Percentiles rank a stretch among this genome's conserved stretches.
These are phyloP conservation scores for Hypotaenidia okinawae DNA, from an alignment of 2,797 vertebrate genomes.

Conservation along the genomic window DNA sequence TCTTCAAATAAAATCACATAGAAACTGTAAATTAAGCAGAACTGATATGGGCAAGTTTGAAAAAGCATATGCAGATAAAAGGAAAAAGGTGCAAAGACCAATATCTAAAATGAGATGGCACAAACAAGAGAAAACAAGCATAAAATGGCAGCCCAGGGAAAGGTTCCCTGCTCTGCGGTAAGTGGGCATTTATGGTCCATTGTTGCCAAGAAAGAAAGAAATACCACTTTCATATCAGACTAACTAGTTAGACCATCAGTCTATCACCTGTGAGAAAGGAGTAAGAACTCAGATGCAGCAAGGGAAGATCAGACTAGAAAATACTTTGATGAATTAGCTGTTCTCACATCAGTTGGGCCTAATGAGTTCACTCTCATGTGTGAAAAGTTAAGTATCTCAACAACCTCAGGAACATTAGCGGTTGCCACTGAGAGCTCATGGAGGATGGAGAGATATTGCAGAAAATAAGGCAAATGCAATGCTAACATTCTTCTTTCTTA, in stretches of 20 bases:
- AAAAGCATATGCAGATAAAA: not conserved
- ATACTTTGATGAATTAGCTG: not conserved
- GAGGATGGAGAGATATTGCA: not conserved
- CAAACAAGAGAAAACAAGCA: not conserved
- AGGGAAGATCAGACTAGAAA: not conserved
- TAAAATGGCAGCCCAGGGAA: not conserved
- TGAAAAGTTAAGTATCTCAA: not conserved
- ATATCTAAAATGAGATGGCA: not conserved
- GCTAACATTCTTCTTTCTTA: not conserved
- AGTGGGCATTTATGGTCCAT: fast-evolving
- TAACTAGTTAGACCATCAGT: not conserved
- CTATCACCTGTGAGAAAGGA: not conserved
- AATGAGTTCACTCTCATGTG: not conserved
- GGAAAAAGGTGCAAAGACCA: not conserved
- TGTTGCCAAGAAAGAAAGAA: not conserved
- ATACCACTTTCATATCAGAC: not conserved
- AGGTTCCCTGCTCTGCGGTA: not conserved
- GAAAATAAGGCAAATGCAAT: not conserved
- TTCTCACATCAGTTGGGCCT: not conserved
- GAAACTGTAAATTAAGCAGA: not conserved
- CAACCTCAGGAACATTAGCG: not conserved
- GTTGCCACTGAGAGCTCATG: not conserved
- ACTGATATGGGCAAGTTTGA: not conserved
- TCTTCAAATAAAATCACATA: not conserved
- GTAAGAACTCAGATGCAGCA: not conserved